Evolutionary conservation across 2,113 vertebrate genomes (phyloP).

Genomic region (Trochalopteron elliotii): DNA sequence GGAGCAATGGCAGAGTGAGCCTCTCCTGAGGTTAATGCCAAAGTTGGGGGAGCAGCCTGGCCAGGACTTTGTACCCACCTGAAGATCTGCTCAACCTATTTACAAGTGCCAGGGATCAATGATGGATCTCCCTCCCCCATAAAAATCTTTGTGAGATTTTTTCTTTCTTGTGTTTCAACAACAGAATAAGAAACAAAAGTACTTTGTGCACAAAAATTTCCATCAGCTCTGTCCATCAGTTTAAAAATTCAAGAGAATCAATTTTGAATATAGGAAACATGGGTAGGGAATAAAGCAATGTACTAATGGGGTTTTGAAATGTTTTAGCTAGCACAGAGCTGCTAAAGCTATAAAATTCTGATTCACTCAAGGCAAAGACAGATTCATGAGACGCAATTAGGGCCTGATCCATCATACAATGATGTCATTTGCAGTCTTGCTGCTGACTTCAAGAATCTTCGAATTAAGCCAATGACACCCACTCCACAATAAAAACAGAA

Average conservation of each 20-base stretch:
- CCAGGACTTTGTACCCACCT: neutral
- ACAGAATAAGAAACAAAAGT: neutral
- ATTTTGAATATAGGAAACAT: neutral
- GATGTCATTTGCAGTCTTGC: constrained; percentile 8
- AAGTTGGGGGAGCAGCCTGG: neutral
- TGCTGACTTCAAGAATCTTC: constrained; percentile 1
- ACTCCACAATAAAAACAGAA: neutral
- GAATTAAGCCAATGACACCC: neutral
- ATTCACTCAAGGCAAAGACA: constrained; percentile 34
- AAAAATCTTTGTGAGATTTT: neutral
- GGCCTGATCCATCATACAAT: neutral
- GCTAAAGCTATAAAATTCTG: constrained; percentile 45
- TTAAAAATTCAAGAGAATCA: neutral
- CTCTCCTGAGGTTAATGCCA: neutral
- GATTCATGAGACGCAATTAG: constrained; percentile 31
- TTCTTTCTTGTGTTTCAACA: neutral
- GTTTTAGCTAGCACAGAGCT: constrained; percentile 25
- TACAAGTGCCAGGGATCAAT: neutral
- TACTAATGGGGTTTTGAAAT: constrained; percentile 41
- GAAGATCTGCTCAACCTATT: neutral
- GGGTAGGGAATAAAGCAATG: neutral
- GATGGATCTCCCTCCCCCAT: neutral
- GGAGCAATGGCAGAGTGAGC: neutral
- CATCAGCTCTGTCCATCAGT: neutral
- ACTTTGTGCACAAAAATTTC: neutral